Conservation (phyloP, 2,888 invertebrate species). For the Epinotia ramella region DNA sequence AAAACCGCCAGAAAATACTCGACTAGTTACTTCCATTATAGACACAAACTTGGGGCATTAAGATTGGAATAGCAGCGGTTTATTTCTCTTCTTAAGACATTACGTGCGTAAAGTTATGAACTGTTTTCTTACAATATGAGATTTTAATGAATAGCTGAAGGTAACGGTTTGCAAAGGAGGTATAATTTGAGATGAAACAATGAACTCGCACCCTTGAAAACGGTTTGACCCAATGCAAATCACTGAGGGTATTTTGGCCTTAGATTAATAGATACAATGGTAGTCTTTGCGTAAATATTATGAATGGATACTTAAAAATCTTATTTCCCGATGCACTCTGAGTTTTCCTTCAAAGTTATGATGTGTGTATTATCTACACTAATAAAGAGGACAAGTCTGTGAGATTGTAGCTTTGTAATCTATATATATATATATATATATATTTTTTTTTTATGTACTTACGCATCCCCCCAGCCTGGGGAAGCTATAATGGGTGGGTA, state of each 20-base stretch:
- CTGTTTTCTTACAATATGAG: slow-evolving; percentile 46
- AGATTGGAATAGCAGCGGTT: background rate
- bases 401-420: no score
- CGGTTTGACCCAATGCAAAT: slow-evolving; percentile 30
- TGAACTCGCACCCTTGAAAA: slow-evolving; percentile 30
- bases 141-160: slow-evolving; percentile 44
- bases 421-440: no score
- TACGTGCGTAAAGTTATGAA: slow-evolving; percentile 2
- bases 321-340: no score
- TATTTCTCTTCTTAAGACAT: slow-evolving; percentile 11
- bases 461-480: no score
- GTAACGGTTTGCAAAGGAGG: slow-evolving; percentile 17
- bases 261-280: no score
- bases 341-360: no score
- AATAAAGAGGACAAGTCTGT: no score
- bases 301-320: no score
- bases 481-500: no score
- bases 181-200: slow-evolving; percentile 36
- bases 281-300: no score
- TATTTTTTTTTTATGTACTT: no score
- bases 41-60: slow-evolving; percentile 2
- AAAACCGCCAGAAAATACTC: background rate
- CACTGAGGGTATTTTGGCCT: slow-evolving; percentile 16
- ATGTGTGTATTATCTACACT: no score
- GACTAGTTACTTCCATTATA: background rate